These are phyloP conservation scores for Propithecus coquereli DNA, from an alignment of 2,113 vertebrate species.

Conservation along the genomic window DNA sequence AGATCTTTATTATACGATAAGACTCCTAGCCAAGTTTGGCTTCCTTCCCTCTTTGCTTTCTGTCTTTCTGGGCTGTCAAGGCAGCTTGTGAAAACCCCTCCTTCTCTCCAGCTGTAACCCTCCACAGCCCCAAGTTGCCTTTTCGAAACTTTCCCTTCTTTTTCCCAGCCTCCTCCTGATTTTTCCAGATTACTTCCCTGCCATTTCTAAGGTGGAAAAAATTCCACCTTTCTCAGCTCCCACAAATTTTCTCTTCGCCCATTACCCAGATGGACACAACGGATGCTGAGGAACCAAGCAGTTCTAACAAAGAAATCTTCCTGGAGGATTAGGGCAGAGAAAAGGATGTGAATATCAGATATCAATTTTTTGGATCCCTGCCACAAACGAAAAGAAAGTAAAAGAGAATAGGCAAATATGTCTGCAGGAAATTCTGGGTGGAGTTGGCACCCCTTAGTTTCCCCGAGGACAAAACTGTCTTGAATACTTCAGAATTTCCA, in stretches of 20 bases:
- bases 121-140: neutral
- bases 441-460: neutral
- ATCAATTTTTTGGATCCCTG: neutral
- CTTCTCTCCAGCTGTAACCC: neutral
- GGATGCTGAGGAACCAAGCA: neutral
- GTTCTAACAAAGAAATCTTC: neutral
- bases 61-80: neutral
- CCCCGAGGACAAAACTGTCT: neutral
- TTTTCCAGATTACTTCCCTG: neutral
- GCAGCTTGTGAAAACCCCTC: neutral
- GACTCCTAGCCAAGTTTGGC: neutral
- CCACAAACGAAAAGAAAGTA: neutral
- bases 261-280: neutral
- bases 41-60: neutral
- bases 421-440: conserved; percentile 3
- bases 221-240: neutral
- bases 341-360: neutral
- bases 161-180: neutral
- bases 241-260: neutral
- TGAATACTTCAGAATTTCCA: neutral
- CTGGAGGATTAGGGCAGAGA: neutral
- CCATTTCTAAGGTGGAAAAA: neutral
- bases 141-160: neutral
- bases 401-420: neutral
- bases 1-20: neutral